Evolutionary conservation across 2,797 vertebrate genomes (phyloP), one percentile per base, ranked within the genome.

Genomic region (Eulemur coronatus): DNA sequence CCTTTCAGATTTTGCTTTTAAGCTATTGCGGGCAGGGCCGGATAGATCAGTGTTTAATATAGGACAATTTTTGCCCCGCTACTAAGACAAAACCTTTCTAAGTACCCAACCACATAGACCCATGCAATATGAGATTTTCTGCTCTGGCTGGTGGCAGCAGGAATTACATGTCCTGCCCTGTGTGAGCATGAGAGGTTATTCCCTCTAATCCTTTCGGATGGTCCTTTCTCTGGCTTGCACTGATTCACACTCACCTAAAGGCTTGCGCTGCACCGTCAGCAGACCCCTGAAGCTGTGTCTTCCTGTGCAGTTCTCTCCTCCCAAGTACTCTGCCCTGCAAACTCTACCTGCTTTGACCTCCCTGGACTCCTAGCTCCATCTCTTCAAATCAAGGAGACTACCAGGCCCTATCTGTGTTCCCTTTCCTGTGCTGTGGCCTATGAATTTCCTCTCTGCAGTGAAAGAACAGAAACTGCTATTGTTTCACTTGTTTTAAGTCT

Each of bases 1-100:
- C 22, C 22, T 92, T 93, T 69, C 30, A 55, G 18, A 2, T 73
- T 63, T 93, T 73, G 43, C 35, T 89, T 93, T 84, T 85, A 30
- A 57, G 22, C 48, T 86, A 43, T 48, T 4, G 59, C 50, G 30
- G 5, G 22, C 20, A 50, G 26, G 30, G 35, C 30, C n/a, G 18
- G 9, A 79, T 17, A 84, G 22, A 55, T 50, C 3, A 5, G 33
- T 15, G 13, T 59, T 88, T 41, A 52, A n/a, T 50, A 59, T 20
- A 15, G 18, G 13, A 80, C 35, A 57, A 35, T 61, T 59, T 88
- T 65, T 65, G n/a, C 5, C 5, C 78, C 28, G n/a, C n/a, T 67
- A 78, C 6, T 82, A 76, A 93, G 50, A 73, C 8, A 81, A 92
- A 85, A 70, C 2, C 1, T 4, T 85, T 92, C 55, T 35, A 92